Evolutionary conservation across 2,113 vertebrate species (phyloP), one percentile per base, ranked within the genome.

Genomic region (Cichladusa arquata): DNA sequence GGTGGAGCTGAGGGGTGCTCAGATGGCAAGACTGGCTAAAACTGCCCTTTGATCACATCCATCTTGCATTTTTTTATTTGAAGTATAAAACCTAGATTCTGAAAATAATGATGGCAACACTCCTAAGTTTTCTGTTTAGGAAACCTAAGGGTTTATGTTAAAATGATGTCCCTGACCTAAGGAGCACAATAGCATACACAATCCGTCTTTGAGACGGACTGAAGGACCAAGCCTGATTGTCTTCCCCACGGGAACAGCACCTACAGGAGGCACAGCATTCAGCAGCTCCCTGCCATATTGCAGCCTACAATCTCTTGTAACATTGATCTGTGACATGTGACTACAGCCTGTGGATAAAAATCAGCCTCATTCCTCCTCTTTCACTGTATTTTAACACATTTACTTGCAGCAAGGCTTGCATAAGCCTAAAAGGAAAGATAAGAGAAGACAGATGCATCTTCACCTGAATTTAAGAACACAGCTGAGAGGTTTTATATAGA

Each of bases 51-150:
- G 1, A 53, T 4, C 57, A 58, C 19, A 12, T 25, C 28, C 13
- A 65, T 14, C 28, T 65, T 33, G 4, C 20, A 9, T 44, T 57
- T 73, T 40, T 33, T 40, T 6, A 48, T 24, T 47, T 66, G 16
- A 83, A 92, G 58, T 70, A 66, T 12, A 84, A 91, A 91, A n/a
- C 19, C 34, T 14, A 62, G 22, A 25, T 81, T 64, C 42, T 3
- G 4, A 18, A 72, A 58, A 78, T 64, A 53, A 1, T 1, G 1
- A 48, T 36, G 1, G 2, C n/a, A 79, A 5, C 22, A 40, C 4
- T 64, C 45, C 64, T n/a, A 28, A 23, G 33, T 23, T 56, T 81
- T 67, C 33, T 34, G 20, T 26, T 79, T 57, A 78, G 60, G 34
- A 88, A 88, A 88, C 42, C 14, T 18, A 81, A 71, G 22, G 22